Percentiles rank a stretch among this genome's conserved stretches.
Conservation (phyloP, 1,140 invertebrate genomes). For the Hyles euphorbiae region DNA sequence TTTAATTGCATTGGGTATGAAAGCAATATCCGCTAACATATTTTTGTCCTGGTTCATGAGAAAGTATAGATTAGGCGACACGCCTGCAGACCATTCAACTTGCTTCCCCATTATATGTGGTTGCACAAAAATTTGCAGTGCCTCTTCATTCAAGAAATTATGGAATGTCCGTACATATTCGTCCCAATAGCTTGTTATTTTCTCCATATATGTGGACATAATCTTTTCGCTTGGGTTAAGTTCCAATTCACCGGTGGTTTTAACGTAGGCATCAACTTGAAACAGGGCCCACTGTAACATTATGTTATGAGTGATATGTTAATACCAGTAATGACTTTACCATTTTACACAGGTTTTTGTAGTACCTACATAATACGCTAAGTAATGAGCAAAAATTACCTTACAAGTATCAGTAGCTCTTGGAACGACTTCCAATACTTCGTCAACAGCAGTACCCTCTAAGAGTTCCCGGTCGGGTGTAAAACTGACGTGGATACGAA, state of each 20-base stretch:
- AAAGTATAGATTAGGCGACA: slow-evolving; percentile 78
- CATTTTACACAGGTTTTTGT: neutral
- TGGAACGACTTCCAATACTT: slow-evolving; percentile 76
- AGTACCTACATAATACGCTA: neutral
- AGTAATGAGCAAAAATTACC: slow-evolving; percentile 21
- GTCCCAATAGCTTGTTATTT: slow-evolving; percentile 77
- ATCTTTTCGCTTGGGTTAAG: slow-evolving; percentile 77
- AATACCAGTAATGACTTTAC: no score
- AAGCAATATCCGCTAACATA: slow-evolving; percentile 73
- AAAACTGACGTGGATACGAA: slow-evolving; percentile 73
- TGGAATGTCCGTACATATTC: slow-evolving; percentile 75
- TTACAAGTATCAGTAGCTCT: slow-evolving; percentile 54
- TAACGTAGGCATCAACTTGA: slow-evolving; percentile 74
- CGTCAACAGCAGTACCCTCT: slow-evolving; percentile 36
- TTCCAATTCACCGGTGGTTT: slow-evolving; percentile 60
- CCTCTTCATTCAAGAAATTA: slow-evolving; percentile 76
- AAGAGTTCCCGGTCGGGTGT: slow-evolving; percentile 41
- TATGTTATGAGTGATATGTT: neutral
- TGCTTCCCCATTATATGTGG: slow-evolving; percentile 85
- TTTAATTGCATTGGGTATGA: slow-evolving; percentile 75
- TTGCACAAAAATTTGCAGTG: slow-evolving; percentile 74
- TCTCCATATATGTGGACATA: slow-evolving; percentile 71
- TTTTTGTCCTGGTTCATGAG: slow-evolving; percentile 80
- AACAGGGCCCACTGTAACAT: slow-evolving; percentile 75
- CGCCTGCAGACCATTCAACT: slow-evolving; percentile 80